Evolutionary conservation across 2,888 invertebrate genomes (phyloP), one percentile per base, ranked within the genome.

Genomic region (Cenopis cana): DNA sequence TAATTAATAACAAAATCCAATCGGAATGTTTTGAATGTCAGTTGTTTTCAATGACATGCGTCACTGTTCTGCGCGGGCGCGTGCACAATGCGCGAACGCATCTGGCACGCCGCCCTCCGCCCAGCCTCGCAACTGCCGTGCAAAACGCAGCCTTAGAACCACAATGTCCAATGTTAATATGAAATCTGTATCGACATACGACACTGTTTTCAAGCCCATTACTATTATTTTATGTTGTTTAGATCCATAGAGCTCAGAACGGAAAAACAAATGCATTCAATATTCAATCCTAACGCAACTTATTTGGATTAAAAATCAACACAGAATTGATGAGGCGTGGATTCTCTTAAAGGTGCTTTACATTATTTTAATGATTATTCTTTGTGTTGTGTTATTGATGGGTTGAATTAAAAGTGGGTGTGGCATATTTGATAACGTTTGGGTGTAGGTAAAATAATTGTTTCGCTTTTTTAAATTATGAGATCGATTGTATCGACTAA

Each of bases 21-120:
- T 57, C 64, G 62, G 56, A 65, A 50, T 33, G 33, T 33, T 64
- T 61, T 41, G 14, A 52, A 33, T 60, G 18, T 50, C 54, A 18
- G 46, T 46, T 33, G 50, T 72, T 62, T 59, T 59, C 65, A 69
- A 68, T 74, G 69, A 73, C 67, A 65, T 24, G 65, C 50, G 65
- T 72, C 69, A 62, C 69, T 69, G 59, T 68, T 71, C 56, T 68
- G 55, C 57, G 52, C 74, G 73, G 76, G 78, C 77, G 75, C 75
- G 78, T 59, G 67, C 65, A 66, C 62, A 73, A 61, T 29, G 72
- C 75, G 89, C 89, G 83, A 85, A 87, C 90, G 89, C 92, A 91
- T 81, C 79, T 85, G 85, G 82, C 80, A 75, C 74, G 75, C 83
- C 87, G 87, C 86, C 88, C 86, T 81, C 88, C 89, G 88, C 89